Base-by-base conservation (phyloP, 2,888 invertebrate species). In the Ochlodes sylvanus region DNA sequence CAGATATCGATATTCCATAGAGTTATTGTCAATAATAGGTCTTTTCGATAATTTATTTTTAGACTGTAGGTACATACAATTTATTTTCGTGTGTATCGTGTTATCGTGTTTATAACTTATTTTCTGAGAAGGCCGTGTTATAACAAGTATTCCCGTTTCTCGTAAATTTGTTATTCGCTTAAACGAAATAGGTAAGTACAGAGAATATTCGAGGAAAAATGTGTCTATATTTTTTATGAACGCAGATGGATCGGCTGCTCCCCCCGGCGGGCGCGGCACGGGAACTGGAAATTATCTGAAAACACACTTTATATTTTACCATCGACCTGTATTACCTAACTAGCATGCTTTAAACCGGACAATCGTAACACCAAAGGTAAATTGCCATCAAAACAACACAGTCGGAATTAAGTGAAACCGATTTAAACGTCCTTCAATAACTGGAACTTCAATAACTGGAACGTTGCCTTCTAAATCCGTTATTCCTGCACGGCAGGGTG, bases 281-380 rank as follows among this genome's bases (percentile, higher is more conserved):
- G 52, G 14, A n/a, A 19, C 9, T 7, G 47, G 17, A 67, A 68
- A 69, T 71, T 66, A 67, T 68, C 68, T 64, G 21, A 55, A 47
- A 50, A 50, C 19, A 50, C 19, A 19, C 10, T 19, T 50, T 19
- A 50, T 50, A 50, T 50, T 19, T 19, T 50, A 19, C 10, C 19
- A 50, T 50, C 19, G 19, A n/a, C 19, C 9, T 19, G 10, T 12
- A 50, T 19, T 50, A 12, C 10, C 6, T 3, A 17, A 50, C 50
- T 50, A 10, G 19, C 50, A 19, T 50, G 19, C 3, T 19, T 50
- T 19, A 19, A 9, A 10, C 50, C 9, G 1, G 9, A 15, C 1
- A 17, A 15, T 17, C 15, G 47, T 7, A 47, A 47, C 17, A 47
- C 9, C 17, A 47, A 12, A 7, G 15, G 10, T 17, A 47, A 38